Base-by-base conservation (phyloP, 2,113 vertebrate species). In the Ctenomys sociabilis region DNA sequence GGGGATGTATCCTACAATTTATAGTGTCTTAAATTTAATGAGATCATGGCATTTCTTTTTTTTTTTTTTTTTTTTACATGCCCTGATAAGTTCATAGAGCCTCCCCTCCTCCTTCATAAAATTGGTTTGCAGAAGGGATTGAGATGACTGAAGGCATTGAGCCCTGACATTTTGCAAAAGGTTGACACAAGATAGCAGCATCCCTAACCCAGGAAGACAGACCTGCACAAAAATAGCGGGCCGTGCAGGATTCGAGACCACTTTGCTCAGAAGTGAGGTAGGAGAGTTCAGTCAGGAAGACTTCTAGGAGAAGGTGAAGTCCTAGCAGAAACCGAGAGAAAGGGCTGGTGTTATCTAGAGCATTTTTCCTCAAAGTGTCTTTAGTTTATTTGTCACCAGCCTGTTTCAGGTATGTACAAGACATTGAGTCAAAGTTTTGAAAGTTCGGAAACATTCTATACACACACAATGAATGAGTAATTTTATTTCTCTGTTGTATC, bases 61-160 rank as follows among this genome's bases (percentile, higher is more conserved):
- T n/a, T n/a, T n/a, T n/a, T 83, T 78, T 78, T 21, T 90, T 61
- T 82, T 91, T 80, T 93, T 28, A 68, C 7, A n/a, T 83, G 73
- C 5, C 59, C 40, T 54, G 75, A 83, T 3, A 52, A 49, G 24
- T 82, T 54, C 83, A 61, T 30, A 11, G 22, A 91, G 30, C 81
- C 26, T 26, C 87, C 49, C 26, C 14, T 89, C 32, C 49, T 75
- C n/a, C 57, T 89, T 93, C 70, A 43, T 70, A 16, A 17, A 84
- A 22, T 2, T 59, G 82, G 30, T 6, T 83, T 91, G 66, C 88
- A 95, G 70, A 95, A 82, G 22, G 26, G n/a, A 87, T 52, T 52
- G 45, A 82, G 68, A 21, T 68, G 61, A 54, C 32, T 61, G 73
- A 77, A 77, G 73, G 26, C 13, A 6, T 88, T 59, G 81, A 85